Percentiles rank a stretch among this genome's conserved stretches.
phyloP scores from a whole-genome alignment of 2,797 vertebrate species.

The Cossypha caffra region DNA sequence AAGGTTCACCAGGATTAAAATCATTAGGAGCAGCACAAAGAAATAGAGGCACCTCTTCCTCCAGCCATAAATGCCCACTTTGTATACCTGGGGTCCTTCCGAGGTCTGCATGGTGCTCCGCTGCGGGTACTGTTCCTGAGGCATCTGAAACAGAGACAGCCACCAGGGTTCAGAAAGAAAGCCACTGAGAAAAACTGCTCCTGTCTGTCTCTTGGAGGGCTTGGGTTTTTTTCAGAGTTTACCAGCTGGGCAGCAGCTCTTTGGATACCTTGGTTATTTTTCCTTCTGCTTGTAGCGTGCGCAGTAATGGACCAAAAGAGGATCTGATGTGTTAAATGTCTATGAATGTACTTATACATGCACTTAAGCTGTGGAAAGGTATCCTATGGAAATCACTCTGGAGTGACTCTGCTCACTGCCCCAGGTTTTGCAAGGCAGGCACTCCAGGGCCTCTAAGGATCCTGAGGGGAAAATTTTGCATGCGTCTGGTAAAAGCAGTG shows the following conservation, averaged over 20 bases:
- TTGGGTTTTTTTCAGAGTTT: neutral
- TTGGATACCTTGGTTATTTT: neutral
- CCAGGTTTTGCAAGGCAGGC: conserved; percentile 49
- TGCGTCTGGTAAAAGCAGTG: conserved; percentile 40
- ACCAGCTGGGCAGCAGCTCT: neutral
- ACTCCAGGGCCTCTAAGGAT: conserved; percentile 35
- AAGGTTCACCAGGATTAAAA: conserved; percentile 98
- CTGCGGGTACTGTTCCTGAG: conserved; percentile 96
- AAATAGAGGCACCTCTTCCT: conserved; percentile 99
- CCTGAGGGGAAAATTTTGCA: conserved; percentile 23
- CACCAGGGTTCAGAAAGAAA: conserved; percentile 1
- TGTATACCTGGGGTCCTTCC: conserved; percentile 96
- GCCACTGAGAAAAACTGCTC: neutral
- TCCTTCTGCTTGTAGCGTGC: neutral
- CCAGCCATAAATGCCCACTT: conserved; percentile 99
- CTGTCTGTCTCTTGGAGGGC: neutral
- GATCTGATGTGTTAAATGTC: neutral
- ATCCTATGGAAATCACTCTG: neutral
- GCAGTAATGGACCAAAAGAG: neutral
- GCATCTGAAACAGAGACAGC: conserved; percentile 87
- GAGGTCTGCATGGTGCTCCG: conserved; percentile 93
- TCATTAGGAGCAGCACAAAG: conserved; percentile 98
- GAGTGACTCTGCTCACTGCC: neutral
- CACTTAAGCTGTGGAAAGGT: neutral
- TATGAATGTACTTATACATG: neutral